Conservation (phyloP, 2,888 invertebrate genomes). For the Euproctis similis region DNA sequence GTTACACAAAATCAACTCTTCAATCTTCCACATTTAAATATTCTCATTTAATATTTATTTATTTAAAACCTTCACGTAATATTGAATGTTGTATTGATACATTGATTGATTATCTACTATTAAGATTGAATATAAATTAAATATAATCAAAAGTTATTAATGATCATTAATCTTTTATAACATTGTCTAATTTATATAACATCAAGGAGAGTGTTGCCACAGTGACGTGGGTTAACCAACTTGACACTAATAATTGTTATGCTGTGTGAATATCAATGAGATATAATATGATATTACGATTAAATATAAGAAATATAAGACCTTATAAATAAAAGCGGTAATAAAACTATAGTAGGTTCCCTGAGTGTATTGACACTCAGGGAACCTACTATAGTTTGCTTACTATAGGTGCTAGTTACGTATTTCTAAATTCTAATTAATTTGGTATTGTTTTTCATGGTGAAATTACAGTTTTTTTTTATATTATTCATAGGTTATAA, state of each 20-base stretch:
- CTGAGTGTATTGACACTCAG: no score
- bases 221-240: slow-evolving; percentile 15
- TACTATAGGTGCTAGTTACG: no score
- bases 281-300: slow-evolving; percentile 6
- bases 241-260: no score
- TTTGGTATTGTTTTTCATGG: no score
- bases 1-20: no score
- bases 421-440: no score
- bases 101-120: slow-evolving; percentile 47
- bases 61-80: slow-evolving; percentile 22
- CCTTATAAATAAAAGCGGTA: no score
- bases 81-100: slow-evolving; percentile 21
- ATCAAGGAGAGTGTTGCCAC: slow-evolving; percentile 22
- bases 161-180: slow-evolving; percentile 45
- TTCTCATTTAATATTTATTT: slow-evolving; percentile 10
- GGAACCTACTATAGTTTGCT: no score
- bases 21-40: not conserved
- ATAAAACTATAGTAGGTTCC: no score
- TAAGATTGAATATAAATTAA: slow-evolving; percentile 37
- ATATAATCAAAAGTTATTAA: slow-evolving; percentile 33
- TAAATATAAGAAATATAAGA: no score
- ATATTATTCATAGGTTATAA: no score
- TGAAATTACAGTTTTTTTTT: no score
- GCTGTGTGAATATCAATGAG: slow-evolving; percentile 12
- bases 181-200: slow-evolving; percentile 30